Evolutionary conservation across 1,140 invertebrate species (phyloP).

Genomic region (Trichomalopsis sarcophagae): DNA sequence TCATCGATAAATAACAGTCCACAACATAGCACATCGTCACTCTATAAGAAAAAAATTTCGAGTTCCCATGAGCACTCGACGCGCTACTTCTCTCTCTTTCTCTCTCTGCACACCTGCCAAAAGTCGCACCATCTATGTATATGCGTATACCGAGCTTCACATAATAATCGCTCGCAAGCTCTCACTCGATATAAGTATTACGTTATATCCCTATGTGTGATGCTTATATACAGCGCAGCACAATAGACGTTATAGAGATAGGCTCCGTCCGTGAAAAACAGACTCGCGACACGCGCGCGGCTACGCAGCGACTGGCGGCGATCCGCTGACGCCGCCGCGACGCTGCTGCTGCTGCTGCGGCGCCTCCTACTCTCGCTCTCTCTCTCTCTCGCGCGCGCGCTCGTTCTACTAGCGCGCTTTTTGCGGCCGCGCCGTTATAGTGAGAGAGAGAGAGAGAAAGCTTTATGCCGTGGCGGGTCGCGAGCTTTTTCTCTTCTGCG

Average conservation of each 20-base stretch:
- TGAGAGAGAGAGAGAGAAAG: not conserved
- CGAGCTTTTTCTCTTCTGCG: not conserved
- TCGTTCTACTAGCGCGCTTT: not conserved
- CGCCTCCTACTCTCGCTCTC: not conserved
- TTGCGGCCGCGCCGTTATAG: not conserved
- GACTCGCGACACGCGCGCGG: conserved; percentile 36
- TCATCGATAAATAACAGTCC: too few species aligned
- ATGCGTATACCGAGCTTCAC: too few species aligned
- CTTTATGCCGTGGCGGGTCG: not conserved
- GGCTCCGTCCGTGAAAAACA: not conserved
- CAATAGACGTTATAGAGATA: not conserved
- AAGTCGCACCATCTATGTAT: too few species aligned
- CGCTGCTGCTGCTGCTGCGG: not conserved
- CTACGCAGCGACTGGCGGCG: conserved; percentile 45
- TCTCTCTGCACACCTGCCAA: too few species aligned
- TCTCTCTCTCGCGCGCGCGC: too few species aligned
- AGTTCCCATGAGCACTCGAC: too few species aligned
- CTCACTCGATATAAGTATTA: too few species aligned
- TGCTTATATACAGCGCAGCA: not conserved
- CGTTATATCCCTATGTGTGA: not conserved
- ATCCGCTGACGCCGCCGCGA: conserved; percentile 16
- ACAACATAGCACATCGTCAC: too few species aligned
- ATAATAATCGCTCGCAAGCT: too few species aligned
- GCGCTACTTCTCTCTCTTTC: too few species aligned
- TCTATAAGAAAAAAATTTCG: too few species aligned